phyloP scores from a whole-genome alignment of 2,113 vertebrate genomes.

The Motacilla alba region DNA sequence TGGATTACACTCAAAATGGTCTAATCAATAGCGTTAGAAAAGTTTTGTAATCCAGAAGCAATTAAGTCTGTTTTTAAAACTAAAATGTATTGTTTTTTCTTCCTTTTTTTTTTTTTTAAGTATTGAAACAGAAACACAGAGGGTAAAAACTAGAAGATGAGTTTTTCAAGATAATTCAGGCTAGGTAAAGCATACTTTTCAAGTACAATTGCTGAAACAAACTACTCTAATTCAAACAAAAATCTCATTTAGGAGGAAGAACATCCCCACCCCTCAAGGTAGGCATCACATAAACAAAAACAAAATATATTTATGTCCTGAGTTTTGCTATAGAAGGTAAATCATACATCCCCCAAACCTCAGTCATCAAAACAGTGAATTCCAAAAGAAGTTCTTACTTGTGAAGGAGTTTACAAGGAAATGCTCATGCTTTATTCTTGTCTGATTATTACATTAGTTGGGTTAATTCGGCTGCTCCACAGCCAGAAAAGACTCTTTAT shows the following conservation, averaged over 20 bases:
- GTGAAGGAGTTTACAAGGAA: neutral
- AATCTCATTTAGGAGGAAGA: neutral
- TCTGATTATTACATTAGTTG: neutral
- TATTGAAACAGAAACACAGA: neutral
- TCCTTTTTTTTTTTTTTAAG: neutral
- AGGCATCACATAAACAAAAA: neutral
- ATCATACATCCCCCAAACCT: neutral
- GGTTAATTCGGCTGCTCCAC: fast-evolving
- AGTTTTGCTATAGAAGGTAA: neutral
- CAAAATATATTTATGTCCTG: neutral
- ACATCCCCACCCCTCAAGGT: neutral
- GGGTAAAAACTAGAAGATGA: neutral
- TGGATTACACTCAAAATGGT: neutral
- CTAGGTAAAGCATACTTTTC: neutral
- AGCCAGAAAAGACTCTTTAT: neutral
- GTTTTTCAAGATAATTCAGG: neutral
- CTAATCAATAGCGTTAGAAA: neutral
- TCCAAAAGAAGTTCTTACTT: neutral
- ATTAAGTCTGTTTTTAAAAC: neutral
- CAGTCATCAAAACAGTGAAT: neutral
- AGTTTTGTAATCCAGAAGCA: neutral
- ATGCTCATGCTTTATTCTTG: neutral
- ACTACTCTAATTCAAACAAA: neutral
- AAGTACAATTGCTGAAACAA: neutral
- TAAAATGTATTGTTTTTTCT: neutral